phyloP scores from a whole-genome alignment of 2,113 vertebrate species.

The Buteo buteo region DNA sequence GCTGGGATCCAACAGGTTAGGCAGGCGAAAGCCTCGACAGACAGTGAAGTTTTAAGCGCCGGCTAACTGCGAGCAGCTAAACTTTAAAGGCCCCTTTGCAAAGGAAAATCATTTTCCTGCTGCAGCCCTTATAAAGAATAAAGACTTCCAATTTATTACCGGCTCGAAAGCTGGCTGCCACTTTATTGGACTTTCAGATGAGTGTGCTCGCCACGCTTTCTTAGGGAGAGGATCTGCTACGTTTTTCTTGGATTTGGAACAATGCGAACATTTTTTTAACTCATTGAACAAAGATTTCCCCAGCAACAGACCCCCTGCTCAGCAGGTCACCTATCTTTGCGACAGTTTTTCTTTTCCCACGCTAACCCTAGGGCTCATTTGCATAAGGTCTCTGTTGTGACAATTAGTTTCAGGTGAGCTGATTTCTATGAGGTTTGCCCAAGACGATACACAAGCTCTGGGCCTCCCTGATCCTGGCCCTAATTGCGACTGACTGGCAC shows the following conservation, averaged over 20 bases:
- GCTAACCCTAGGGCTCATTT: constrained; percentile 97
- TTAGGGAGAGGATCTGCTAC: constrained; percentile 60
- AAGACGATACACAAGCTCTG: constrained; percentile 81
- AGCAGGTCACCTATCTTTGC: constrained; percentile 97
- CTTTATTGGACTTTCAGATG: constrained; percentile 77
- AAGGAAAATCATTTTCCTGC: constrained; percentile 66
- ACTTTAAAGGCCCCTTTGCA: constrained; percentile 62
- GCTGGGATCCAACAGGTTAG: constrained; percentile 31
- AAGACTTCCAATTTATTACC: constrained; percentile 71
- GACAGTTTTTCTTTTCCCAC: constrained; percentile 95
- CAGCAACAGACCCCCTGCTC: constrained; percentile 91
- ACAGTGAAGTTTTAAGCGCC: constrained; percentile 26
- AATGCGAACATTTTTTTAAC: constrained; percentile 89
- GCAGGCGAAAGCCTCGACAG: background rate
- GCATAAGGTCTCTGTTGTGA: constrained; percentile 93
- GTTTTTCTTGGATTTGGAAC: constrained; percentile 75
- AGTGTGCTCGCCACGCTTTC: constrained; percentile 74
- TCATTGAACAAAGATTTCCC: constrained; percentile 91
- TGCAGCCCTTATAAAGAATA: constrained; percentile 64
- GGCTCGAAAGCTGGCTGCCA: constrained; percentile 61
- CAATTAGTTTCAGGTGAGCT: constrained; percentile 99
- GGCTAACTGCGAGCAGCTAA: constrained; percentile 31
- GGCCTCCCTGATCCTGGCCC: constrained; percentile 88
- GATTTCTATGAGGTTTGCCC: constrained; percentile 91
- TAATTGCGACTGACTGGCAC: constrained; percentile 99